Percentiles rank a stretch among this genome's conserved stretches.
Evolutionary conservation across 2,113 vertebrate genomes (phyloP).

Genomic region (Caranx melampygus): DNA sequence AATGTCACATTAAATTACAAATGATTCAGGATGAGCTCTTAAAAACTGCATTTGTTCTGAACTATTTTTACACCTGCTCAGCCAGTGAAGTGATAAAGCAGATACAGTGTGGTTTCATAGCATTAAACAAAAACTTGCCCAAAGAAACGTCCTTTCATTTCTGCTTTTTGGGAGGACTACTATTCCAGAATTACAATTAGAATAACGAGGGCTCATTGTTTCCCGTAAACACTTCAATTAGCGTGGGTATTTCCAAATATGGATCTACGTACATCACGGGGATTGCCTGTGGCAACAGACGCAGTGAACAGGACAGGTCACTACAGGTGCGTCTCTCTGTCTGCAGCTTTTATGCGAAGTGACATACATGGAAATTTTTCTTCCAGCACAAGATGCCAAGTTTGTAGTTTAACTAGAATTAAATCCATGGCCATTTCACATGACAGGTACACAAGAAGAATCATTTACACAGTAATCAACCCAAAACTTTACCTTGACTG

Average conservation of each 20-base stretch:
- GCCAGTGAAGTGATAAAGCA: not conserved
- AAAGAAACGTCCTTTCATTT: constrained; percentile 27
- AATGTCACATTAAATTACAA: too few species aligned
- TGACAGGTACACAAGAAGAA: too few species aligned
- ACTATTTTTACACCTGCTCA: not conserved
- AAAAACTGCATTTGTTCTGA: not conserved
- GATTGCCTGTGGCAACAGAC: not conserved
- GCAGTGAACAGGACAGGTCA: not conserved
- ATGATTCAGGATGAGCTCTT: too few species aligned
- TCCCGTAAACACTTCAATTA: not conserved
- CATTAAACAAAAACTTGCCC: not conserved
- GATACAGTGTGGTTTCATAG: not conserved
- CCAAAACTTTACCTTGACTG: too few species aligned
- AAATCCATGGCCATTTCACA: not conserved
- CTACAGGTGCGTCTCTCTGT: not conserved
- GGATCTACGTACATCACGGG: not conserved
- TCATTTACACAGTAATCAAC: too few species aligned
- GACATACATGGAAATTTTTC: not conserved
- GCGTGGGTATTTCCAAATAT: not conserved
- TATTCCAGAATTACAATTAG: not conserved
- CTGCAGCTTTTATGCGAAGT: not conserved
- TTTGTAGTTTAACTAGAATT: not conserved
- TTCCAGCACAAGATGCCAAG: not conserved
- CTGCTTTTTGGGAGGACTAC: not conserved
- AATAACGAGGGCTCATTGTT: not conserved